Conservation (phyloP, 2,113 vertebrate species). For the Euleptes europaea region DNA sequence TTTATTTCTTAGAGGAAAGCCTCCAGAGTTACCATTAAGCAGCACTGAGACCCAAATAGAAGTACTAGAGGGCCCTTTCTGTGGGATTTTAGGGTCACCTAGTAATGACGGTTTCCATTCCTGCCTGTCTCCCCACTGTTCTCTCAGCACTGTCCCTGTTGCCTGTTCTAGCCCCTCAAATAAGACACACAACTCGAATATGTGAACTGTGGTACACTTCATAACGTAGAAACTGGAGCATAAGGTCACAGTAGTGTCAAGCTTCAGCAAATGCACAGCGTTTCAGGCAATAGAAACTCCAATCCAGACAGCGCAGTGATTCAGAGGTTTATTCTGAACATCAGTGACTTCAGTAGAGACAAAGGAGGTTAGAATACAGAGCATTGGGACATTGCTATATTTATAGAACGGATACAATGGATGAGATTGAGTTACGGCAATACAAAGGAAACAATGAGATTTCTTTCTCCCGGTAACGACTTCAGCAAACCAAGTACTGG, state of each 20-base stretch:
- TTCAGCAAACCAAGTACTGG: no score
- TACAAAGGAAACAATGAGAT: no score
- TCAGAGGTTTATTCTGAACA: no score
- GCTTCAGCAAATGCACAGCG: no score
- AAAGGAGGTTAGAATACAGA: no score
- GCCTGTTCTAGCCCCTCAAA: neutral
- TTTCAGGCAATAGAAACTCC: no score
- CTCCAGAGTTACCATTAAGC: neutral
- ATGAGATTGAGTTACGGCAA: no score
- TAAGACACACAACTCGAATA: neutral
- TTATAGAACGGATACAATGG: no score
- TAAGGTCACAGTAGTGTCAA: neutral
- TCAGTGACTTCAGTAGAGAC: no score
- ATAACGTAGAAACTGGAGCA: neutral
- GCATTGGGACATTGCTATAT: no score
- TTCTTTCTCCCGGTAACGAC: no score
- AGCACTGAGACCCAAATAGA: neutral
- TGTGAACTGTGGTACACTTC: neutral
- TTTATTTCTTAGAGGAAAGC: neutral
- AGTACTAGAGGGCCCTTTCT: neutral
- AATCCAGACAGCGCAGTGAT: no score
- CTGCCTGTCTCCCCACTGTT: neutral
- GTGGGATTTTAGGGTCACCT: neutral
- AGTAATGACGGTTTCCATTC: neutral
- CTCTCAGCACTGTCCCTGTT: neutral